phyloP scores from a whole-genome alignment of 2,113 vertebrate genomes.

The Oncorhynchus mykiss region DNA sequence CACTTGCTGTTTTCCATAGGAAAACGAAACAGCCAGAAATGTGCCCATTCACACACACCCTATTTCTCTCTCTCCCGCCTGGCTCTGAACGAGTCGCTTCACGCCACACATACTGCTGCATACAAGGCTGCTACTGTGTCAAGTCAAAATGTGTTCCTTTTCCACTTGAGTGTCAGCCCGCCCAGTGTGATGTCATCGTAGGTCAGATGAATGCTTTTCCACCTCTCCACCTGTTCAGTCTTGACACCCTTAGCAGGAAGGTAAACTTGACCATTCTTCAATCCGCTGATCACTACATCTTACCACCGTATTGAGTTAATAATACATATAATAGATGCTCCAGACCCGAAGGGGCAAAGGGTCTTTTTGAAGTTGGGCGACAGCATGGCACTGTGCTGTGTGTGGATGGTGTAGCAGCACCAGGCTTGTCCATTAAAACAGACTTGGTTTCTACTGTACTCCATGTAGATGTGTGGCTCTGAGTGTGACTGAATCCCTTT shows the following conservation, averaged over 20 bases:
- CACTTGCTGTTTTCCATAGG: slow-evolving; percentile 53
- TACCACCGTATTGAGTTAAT: too few species aligned
- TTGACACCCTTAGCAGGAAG: background rate
- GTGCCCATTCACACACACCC: too few species aligned
- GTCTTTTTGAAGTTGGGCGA: too few species aligned
- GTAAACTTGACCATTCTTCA: background rate
- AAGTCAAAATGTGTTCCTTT: slow-evolving; percentile 14
- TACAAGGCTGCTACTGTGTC: slow-evolving; percentile 37
- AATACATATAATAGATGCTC: background rate
- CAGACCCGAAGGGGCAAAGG: too few species aligned
- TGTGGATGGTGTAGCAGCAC: background rate
- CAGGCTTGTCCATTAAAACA: background rate
- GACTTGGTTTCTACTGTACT: background rate
- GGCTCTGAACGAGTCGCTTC: slow-evolving; percentile 30
- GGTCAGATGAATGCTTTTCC: background rate
- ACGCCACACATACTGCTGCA: slow-evolving; percentile 4
- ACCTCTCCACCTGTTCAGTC: slow-evolving; percentile 3
- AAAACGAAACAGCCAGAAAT: slow-evolving; percentile 21
- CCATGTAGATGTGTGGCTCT: slow-evolving; percentile 5
- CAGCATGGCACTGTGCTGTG: background rate
- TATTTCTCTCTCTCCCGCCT: slow-evolving; percentile 12
- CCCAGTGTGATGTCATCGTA: slow-evolving; percentile 16
- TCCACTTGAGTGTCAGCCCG: slow-evolving; percentile 1
- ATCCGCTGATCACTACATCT: background rate
- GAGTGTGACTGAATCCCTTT: slow-evolving; percentile 31